phyloP scores from a whole-genome alignment of 2,113 vertebrate species.

The Podarcis muralis region DNA sequence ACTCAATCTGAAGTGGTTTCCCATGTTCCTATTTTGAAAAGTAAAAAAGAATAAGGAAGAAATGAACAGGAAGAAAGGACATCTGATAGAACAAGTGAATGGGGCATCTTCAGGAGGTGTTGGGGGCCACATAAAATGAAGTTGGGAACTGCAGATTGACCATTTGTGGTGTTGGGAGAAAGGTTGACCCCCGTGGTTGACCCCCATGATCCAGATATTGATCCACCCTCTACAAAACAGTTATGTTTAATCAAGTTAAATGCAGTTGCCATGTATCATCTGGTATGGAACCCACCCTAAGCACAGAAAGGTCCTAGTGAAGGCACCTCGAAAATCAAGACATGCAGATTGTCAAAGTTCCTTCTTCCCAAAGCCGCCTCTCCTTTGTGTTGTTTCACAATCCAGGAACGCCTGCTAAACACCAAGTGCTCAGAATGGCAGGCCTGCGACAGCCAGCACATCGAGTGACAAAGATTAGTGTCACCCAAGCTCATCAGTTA shows the following conservation, averaged over 20 bases:
- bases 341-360: conserved; percentile 57
- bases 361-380: conserved; percentile 67
- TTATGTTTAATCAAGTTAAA: neutral
- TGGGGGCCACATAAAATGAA: no score
- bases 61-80: neutral
- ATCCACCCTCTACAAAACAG: neutral
- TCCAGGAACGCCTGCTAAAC: conserved; percentile 96
- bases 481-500: conserved; percentile 90
- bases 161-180: neutral
- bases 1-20: no score
- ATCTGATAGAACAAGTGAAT: neutral
- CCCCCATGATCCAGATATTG: neutral
- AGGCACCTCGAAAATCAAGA: conserved; percentile 8
- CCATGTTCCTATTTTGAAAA: no score
- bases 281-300: neutral
- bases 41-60: no score
- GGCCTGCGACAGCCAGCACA: conserved; percentile 95
- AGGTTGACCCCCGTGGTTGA: neutral
- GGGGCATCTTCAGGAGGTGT: neutral
- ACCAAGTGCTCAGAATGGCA: conserved; percentile 97
- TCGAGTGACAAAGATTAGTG: conserved; percentile 93
- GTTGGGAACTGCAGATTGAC: neutral
- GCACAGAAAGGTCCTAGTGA: fast-evolving
- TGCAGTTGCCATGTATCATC: neutral
- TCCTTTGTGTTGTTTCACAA: conserved; percentile 79